Conservation (phyloP, 2,797 vertebrate genomes). For the Austrolebias charrua region DNA sequence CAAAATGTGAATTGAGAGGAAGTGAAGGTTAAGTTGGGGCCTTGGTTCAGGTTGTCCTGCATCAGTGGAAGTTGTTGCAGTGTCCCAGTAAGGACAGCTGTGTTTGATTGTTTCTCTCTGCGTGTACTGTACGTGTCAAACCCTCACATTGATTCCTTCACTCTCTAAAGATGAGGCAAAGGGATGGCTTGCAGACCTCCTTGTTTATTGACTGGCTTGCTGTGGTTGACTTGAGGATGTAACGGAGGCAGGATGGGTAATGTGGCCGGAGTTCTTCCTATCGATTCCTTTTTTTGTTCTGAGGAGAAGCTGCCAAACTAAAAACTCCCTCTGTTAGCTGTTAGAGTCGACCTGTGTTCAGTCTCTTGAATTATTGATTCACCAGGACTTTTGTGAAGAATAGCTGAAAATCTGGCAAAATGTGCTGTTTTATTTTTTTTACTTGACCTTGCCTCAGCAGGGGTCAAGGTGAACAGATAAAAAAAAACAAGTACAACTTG, state of each 20-base stretch:
- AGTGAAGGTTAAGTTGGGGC: neutral
- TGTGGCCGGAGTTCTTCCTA: slow-evolving; percentile 55
- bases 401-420: slow-evolving; percentile 32
- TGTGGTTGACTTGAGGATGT: slow-evolving; percentile 68
- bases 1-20: neutral
- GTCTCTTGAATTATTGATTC: slow-evolving; percentile 64
- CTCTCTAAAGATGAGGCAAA: slow-evolving; percentile 65
- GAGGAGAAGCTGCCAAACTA: slow-evolving; percentile 46
- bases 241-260: slow-evolving; percentile 66
- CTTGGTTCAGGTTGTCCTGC: neutral
- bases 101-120: slow-evolving; percentile 2
- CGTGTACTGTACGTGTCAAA: neutral
- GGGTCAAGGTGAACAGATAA: neutral
- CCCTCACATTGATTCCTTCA: slow-evolving; percentile 49
- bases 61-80: neutral
- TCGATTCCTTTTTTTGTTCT: slow-evolving; percentile 58
- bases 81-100: slow-evolving; percentile 7
- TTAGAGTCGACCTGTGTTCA: slow-evolving; percentile 32
- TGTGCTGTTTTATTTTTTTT: slow-evolving; percentile 37
- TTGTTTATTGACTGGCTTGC: slow-evolving; percentile 64
- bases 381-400: slow-evolving; percentile 35
- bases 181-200: slow-evolving; percentile 62
- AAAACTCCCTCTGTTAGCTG: slow-evolving; percentile 35
- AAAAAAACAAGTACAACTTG: neutral
- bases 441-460: slow-evolving; percentile 20